phyloP scores from a whole-genome alignment of 2,113 vertebrate genomes.

The Peromyscus leucopus region DNA sequence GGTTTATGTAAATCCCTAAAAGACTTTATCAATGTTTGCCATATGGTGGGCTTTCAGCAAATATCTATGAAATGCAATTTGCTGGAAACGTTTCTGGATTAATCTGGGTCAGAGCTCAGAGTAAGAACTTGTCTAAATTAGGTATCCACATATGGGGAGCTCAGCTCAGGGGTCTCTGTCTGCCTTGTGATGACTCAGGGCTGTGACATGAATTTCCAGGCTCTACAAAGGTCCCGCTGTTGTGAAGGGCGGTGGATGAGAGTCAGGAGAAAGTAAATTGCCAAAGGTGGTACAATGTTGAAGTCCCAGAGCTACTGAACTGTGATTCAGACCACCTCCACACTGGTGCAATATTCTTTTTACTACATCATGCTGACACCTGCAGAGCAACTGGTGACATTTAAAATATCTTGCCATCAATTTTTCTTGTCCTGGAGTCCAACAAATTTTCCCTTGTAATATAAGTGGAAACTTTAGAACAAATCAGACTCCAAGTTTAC shows the following conservation, averaged over 20 bases:
- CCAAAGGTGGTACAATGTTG: neutral
- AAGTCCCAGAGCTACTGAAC: constrained; percentile 35
- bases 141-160: neutral
- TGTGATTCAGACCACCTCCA: constrained; percentile 52
- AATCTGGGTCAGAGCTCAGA: constrained; percentile 1
- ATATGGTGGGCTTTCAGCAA: neutral
- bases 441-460: constrained; percentile 29
- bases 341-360: constrained; percentile 1
- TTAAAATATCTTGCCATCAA: constrained; percentile 56
- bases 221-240: neutral
- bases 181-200: neutral
- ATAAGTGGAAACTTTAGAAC: constrained; percentile 47
- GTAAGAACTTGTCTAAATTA: constrained; percentile 23
- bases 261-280: constrained; percentile 35
- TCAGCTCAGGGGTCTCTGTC: neutral
- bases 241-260: neutral
- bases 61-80: constrained; percentile 44
- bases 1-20: neutral
- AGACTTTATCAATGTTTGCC: constrained; percentile 42
- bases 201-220: constrained; percentile 3
- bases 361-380: constrained; percentile 39
- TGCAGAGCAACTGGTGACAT: constrained; percentile 43
- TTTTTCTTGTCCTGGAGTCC: constrained; percentile 39
- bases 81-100: neutral
- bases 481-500: constrained; percentile 32